Evolutionary conservation across 92 coral and sea anemone genomes (phyloP).

Genomic region (Porites rus): DNA sequence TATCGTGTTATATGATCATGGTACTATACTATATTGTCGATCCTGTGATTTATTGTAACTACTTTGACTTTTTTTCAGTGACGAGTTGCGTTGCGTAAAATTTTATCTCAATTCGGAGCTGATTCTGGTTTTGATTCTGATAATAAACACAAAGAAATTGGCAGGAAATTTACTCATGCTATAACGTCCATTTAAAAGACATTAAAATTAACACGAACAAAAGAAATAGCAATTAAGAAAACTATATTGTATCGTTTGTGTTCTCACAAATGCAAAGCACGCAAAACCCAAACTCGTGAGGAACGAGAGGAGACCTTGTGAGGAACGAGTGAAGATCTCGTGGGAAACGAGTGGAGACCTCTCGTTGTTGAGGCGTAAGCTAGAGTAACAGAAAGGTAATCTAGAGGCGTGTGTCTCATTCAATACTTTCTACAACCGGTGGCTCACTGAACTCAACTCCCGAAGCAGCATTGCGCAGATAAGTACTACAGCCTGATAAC

Average conservation of each 20-base stretch:
- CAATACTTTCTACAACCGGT: slow-evolving; percentile 25
- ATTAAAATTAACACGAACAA: slow-evolving; percentile 10
- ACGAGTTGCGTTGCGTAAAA: not conserved
- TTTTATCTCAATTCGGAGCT: slow-evolving; percentile 33
- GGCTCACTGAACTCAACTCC: slow-evolving; percentile 45
- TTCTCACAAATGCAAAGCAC: not conserved
- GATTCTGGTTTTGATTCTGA: slow-evolving; percentile 43
- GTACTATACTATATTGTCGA: not conserved
- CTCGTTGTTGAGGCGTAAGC: not conserved
- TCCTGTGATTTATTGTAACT: slow-evolving; percentile 13
- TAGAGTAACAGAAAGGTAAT: slow-evolving; percentile 32
- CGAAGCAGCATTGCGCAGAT: slow-evolving; percentile 42
- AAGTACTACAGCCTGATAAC: slow-evolving; percentile 28
- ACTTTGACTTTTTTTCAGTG: not conserved
- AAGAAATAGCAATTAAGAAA: not conserved
- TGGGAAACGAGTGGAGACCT: no score
- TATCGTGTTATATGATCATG: not conserved
- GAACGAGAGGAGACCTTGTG: not conserved
- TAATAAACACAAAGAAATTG: slow-evolving; percentile 34
- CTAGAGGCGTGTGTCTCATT: slow-evolving; percentile 30
- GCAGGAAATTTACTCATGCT: slow-evolving; percentile 28
- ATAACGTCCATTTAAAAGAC: not conserved
- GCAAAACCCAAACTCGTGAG: not conserved
- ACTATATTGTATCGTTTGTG: not conserved
- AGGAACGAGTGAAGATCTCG: no score